These are phyloP conservation scores for Micromys minutus DNA, from an alignment of 2,113 vertebrate genomes.

Conservation along the genomic window DNA sequence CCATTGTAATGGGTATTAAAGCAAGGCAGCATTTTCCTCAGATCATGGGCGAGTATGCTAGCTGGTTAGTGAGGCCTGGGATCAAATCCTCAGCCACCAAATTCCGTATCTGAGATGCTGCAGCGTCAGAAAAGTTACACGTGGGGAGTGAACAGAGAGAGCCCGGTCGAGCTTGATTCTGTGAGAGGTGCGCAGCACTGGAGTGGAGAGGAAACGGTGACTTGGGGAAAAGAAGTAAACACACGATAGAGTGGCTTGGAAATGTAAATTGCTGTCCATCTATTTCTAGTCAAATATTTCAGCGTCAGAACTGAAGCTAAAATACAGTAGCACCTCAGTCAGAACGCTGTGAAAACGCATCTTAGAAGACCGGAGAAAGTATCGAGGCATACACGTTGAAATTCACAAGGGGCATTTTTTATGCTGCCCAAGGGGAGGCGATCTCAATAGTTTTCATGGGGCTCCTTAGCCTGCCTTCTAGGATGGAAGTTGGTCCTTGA, in stretches of 20 bases:
- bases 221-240: neutral
- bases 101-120: neutral
- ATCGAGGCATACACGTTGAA: neutral
- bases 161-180: constrained; percentile 52
- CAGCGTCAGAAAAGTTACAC: neutral
- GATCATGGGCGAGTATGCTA: neutral
- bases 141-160: neutral
- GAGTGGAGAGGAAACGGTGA: neutral
- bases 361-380: neutral
- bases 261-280: constrained; percentile 14
- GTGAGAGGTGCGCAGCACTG: neutral
- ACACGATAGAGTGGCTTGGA: neutral
- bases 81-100: constrained; percentile 3
- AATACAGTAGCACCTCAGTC: neutral
- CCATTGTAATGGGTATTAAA: neutral
- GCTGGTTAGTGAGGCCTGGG: neutral
- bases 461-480: neutral
- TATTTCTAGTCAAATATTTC: constrained; percentile 9
- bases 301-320: constrained; percentile 4
- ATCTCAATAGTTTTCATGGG: neutral
- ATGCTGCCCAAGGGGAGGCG: neutral
- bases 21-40: neutral
- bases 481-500: neutral
- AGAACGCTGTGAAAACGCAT: neutral
- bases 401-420: neutral